Evolutionary conservation across 2,888 invertebrate species (phyloP), one percentile per base, ranked within the genome.

Genomic region (Mythimna ferrago): DNA sequence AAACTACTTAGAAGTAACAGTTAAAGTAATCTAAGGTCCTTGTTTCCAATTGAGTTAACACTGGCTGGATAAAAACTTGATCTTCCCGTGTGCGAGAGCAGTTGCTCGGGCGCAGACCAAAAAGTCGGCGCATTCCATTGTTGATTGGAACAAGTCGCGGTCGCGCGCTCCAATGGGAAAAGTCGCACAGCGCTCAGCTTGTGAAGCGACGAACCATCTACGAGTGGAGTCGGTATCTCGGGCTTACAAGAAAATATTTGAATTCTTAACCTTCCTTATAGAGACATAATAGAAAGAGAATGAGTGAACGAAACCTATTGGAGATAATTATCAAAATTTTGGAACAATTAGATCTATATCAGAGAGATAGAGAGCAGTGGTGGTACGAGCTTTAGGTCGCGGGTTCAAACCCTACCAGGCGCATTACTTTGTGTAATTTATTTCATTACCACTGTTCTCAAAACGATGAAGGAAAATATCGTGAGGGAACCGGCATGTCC

Each of bases 121-220:
- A 95, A 95, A 93, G 93, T 92, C 90, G 87, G 87, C 90, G 91
- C 94, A 94, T 95, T 94, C 94, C 95, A 93, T 94, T 95, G 94
- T 94, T 92, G 95, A 96, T 94, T 94, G 94, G 93, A 93, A 92
- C 94, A 90, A 94, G 93, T 93, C 92, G 92, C 91, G 91, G 92
- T 91, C 91, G 92, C 90, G 88, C 90, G 90, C 90, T 91, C 92
- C 92, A 92, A 92, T 93, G 92, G 93, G 93, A 93, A 93, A 94
- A 94, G 92, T 94, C 92, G 90, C 92, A 89, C 89, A 89, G 86
- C 89, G 81, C 86, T 82, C 82, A 81, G 87, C 78, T 81, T 86
- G 86, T 86, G 86, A 87, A 91, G 88, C 83, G 69, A 83, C 74
- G 80, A 88, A 87, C 81, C 75, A 67, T 73, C 60, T 53, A 71